Base-by-base conservation (phyloP, 2,113 vertebrate genomes). In the Mastomys natalensis region DNA sequence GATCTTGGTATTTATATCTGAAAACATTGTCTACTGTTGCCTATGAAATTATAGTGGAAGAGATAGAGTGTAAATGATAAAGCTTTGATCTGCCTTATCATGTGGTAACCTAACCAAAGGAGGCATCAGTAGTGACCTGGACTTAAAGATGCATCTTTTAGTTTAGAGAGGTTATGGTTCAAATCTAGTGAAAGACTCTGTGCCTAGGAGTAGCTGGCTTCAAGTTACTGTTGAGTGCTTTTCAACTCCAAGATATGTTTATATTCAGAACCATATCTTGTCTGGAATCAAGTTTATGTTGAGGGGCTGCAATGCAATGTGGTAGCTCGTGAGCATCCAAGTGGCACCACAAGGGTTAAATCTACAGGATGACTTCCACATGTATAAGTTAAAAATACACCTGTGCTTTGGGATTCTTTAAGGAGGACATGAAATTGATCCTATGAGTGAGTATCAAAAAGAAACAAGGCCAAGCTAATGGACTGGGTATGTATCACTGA, bases 191-290 rank as follows among this genome's bases (percentile, higher is more conserved):
- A 70, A 6, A 85, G 48, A 78, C 53, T 48, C 62, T 68, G 4
- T 68, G 12, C 15, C 5, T 55, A 19, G 0, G 48, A 1, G 13
- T 1, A 5, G 0, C 13, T 2, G 11, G 5, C 34, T 66, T 85
- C 19, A 86, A 60, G 34, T 80, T 80, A 90, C 40, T 81, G 7
- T 21, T 31, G 40, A 43, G 13, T 31, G 55, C 11, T 90, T 84
- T 84, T 85, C 11, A 80, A 53, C 34, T 16, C 1, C 40, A 68
- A 29, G 15, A 22, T 11, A 45, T 93, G 29, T 73, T 55, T 55
- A 87, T 48, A 90, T 31, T 93, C 8, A 94, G 3, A 93, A 73
- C n/a, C 48, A 40, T 66, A 37, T n/a, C 48, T 45, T 78, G 31
- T 60, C 94, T 73, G 85, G 24, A 66, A 48, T 70, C 21, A 64